Evolutionary conservation across 92 coral and sea anemone species (phyloP).

Genomic region (Parazoanthus atlanticus): DNA sequence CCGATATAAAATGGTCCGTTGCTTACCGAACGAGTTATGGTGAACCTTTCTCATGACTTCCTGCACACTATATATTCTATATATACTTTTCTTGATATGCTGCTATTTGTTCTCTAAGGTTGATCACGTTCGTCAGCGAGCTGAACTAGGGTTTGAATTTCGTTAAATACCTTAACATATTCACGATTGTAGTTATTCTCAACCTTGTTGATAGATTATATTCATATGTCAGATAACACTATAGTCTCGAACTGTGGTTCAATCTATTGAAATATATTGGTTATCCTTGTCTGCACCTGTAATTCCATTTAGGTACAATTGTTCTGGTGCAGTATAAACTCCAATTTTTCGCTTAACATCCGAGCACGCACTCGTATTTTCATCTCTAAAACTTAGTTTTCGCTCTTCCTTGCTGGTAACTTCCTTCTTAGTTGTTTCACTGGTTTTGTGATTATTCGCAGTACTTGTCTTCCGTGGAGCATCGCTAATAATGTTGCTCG

Average conservation of each 20-base stretch:
- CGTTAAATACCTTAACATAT: too few species aligned
- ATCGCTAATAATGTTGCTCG: neutral
- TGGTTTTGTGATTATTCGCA: neutral
- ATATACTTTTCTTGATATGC: too few species aligned
- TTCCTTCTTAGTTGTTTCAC: neutral
- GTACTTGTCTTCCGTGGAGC: neutral
- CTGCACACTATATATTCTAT: too few species aligned
- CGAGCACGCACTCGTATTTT: neutral
- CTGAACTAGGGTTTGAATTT: too few species aligned
- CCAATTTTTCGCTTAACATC: neutral
- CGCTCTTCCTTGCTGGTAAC: too few species aligned
- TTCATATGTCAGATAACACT: neutral
- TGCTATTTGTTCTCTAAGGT: too few species aligned
- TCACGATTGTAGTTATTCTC: too few species aligned
- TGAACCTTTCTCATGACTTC: too few species aligned
- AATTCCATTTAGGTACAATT: neutral
- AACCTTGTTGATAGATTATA: neutral
- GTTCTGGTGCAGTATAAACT: neutral
- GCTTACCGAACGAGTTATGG: too few species aligned
- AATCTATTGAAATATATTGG: neutral
- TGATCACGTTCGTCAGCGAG: too few species aligned
- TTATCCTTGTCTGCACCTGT: neutral
- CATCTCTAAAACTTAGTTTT: neutral
- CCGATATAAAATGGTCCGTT: too few species aligned
- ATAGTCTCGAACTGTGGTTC: neutral